Evolutionary conservation across 2,888 invertebrate genomes (phyloP).

Genomic region (Melanostoma mellinum): DNA sequence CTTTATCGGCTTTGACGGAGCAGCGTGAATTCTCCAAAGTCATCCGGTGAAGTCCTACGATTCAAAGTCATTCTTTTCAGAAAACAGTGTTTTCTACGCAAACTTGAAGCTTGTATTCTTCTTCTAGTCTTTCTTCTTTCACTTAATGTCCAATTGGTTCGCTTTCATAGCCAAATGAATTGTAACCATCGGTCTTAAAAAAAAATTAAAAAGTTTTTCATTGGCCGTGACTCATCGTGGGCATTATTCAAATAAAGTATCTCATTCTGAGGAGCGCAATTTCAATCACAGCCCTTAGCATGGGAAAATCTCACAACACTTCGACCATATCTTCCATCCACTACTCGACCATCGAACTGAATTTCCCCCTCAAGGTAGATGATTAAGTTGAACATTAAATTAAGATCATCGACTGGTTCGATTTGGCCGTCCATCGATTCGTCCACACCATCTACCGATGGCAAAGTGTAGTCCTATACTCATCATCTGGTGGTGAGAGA

Average conservation of each 20-base stretch:
- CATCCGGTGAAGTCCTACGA: no score
- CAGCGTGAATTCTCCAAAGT: no score
- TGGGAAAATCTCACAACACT: slow-evolving; percentile 63
- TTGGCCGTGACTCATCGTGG: slow-evolving; percentile 22
- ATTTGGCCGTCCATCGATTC: slow-evolving; percentile 42
- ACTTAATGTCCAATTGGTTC: neutral
- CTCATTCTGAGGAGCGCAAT: slow-evolving; percentile 31
- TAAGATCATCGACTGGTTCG: slow-evolving; percentile 70
- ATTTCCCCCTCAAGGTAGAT: slow-evolving; percentile 55
- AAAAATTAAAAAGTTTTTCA: neutral
- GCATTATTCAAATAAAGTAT: slow-evolving; percentile 41
- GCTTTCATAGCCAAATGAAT: slow-evolving; percentile 1
- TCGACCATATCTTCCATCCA: slow-evolving; percentile 11
- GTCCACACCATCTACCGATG: slow-evolving; percentile 49
- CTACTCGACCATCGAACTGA: slow-evolving; percentile 20
- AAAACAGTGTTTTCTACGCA: no score
- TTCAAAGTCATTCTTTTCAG: no score
- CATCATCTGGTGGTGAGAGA: slow-evolving; percentile 65
- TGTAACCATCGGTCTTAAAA: slow-evolving; percentile 16
- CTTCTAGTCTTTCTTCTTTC: no score
- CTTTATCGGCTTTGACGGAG: no score
- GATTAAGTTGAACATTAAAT: slow-evolving; percentile 72
- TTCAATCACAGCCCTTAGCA: slow-evolving; percentile 46
- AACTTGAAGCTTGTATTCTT: no score
- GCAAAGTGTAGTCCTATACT: slow-evolving; percentile 40